A percentile compares a stretch with the other conserved stretches of the same genome.
Evolutionary conservation across 2,113 vertebrate species (phyloP).

Genomic region (Daboia siamensis): DNA sequence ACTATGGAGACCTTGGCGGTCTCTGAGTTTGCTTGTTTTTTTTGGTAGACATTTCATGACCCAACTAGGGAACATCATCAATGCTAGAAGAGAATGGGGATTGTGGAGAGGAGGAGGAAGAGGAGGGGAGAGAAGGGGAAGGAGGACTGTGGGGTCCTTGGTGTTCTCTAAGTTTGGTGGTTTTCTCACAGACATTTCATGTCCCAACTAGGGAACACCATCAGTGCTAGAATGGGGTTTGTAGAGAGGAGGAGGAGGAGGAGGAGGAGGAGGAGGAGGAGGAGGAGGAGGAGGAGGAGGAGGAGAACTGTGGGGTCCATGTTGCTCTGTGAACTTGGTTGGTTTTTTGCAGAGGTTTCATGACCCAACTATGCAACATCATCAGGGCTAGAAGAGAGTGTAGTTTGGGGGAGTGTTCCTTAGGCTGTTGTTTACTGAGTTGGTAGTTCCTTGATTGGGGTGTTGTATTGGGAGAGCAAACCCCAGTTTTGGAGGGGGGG

Average conservation of each 20-base stretch:
- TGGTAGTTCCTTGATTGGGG: neutral
- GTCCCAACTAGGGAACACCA: no score
- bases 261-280: no score
- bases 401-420: no score
- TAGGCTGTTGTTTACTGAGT: no score
- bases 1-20: no score
- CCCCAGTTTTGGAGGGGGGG: neutral
- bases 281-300: no score
- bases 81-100: neutral
- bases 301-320: neutral
- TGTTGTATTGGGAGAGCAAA: neutral
- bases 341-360: neutral
- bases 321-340: neutral
- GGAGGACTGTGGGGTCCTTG: no score
- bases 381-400: neutral
- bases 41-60: neutral
- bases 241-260: no score
- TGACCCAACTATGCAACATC: neutral
- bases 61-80: neutral
- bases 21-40: neutral
- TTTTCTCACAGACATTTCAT: no score
- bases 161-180: no score
- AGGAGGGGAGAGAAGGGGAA: no score
- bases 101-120: neutral
- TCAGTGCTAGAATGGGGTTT: no score